A percentile compares a stretch with the other conserved stretches of the same genome.
phyloP scores from a whole-genome alignment of 1,140 invertebrate genomes.

The Dufourea novaeangliae region DNA sequence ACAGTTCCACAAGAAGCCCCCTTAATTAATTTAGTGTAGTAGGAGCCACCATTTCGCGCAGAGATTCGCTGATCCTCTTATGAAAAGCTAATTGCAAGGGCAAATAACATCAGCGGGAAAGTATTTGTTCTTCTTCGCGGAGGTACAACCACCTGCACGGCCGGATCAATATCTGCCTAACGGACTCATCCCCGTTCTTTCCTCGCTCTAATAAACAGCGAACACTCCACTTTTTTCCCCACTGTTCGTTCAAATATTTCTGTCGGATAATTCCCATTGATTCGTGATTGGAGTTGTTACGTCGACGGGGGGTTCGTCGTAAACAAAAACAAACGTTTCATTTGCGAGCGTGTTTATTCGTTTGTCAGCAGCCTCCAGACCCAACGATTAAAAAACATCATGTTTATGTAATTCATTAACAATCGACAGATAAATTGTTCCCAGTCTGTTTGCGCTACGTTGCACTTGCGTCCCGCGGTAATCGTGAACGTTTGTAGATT shows the following conservation, averaged over 20 bases:
- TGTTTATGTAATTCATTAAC: background rate
- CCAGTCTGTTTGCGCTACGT: background rate
- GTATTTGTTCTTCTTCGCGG: background rate
- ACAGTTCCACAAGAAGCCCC: background rate
- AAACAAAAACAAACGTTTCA: background rate
- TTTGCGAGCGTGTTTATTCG: background rate
- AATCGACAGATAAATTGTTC: background rate
- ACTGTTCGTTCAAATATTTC: background rate
- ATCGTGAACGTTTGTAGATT: too few species aligned
- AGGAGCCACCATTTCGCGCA: background rate
- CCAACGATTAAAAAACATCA: background rate
- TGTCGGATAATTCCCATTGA: background rate
- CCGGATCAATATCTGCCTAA: slow-evolving; percentile 5
- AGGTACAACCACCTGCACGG: background rate
- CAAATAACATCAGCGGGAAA: background rate
- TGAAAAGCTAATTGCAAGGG: background rate
- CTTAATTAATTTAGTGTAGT: background rate
- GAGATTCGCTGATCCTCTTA: background rate
- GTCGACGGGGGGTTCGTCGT: too few species aligned
- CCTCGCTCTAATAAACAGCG: too few species aligned
- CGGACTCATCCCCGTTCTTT: background rate
- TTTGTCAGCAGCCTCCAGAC: background rate
- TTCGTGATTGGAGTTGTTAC: background rate
- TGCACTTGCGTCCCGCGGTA: background rate
- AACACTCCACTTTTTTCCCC: background rate